Conservation (phyloP, 2,888 invertebrate species). For the Cylloceria caligata region DNA sequence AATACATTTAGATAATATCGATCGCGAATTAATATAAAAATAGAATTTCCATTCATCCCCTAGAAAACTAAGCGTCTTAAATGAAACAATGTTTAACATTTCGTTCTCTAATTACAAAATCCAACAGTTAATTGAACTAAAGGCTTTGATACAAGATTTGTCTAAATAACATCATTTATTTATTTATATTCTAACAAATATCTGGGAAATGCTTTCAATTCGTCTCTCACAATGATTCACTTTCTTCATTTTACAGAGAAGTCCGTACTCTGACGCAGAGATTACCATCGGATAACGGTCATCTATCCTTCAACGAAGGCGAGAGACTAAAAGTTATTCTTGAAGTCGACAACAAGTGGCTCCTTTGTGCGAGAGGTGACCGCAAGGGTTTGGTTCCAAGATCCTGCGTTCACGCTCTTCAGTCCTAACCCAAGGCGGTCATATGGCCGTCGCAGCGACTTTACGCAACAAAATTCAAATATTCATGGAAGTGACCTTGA, state of each 20-base stretch:
- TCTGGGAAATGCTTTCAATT: too few relatives aligned
- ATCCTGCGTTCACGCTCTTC: slow-evolving; percentile 86
- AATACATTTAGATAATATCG: too few relatives aligned
- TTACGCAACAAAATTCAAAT: slow-evolving; percentile 42
- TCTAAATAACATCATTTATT: too few relatives aligned
- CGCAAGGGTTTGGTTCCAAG: slow-evolving; percentile 92
- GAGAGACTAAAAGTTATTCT: slow-evolving; percentile 90
- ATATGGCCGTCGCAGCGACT: slow-evolving; percentile 57
- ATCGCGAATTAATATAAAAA: too few relatives aligned
- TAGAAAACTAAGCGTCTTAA: too few relatives aligned
- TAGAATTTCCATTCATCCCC: too few relatives aligned
- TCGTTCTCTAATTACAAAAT: too few relatives aligned
- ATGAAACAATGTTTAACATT: too few relatives aligned
- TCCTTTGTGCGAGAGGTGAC: slow-evolving; percentile 91
- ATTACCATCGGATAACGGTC: slow-evolving; percentile 91
- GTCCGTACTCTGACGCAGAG: slow-evolving; percentile 91
- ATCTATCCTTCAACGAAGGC: slow-evolving; percentile 91
- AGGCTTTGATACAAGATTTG: too few relatives aligned
- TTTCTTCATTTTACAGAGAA: slow-evolving; percentile 86
- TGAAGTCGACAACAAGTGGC: slow-evolving; percentile 91
- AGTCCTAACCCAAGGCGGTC: slow-evolving; percentile 78
- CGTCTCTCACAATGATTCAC: background rate
- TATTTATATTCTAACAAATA: too few relatives aligned
- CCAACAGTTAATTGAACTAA: too few relatives aligned
- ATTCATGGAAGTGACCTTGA: slow-evolving; percentile 51